Percentiles rank a stretch among this genome's conserved stretches.
Conservation (phyloP, 2,797 vertebrate genomes). For the Anguilla pacifica region DNA sequence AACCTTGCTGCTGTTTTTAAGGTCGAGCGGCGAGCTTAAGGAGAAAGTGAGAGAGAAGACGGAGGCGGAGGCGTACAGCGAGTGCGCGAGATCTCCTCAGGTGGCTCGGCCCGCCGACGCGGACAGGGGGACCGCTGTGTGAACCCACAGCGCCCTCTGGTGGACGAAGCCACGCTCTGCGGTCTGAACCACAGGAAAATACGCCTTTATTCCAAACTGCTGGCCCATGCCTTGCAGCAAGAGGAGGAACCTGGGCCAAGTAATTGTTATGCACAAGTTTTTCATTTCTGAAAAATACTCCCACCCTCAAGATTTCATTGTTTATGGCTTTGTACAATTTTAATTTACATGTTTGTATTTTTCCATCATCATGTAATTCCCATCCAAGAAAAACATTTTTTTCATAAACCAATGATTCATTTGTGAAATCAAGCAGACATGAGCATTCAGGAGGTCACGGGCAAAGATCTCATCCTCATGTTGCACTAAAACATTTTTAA, state of each 20-base stretch:
- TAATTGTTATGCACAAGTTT: not conserved
- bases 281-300: not conserved
- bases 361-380: not conserved
- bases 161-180: not conserved
- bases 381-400: not conserved
- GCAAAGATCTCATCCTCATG: slow-evolving; percentile 19
- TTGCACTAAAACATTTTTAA: slow-evolving; percentile 42
- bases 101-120: slow-evolving; percentile 72
- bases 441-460: slow-evolving; percentile 1
- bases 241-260: not conserved
- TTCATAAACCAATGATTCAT: not conserved
- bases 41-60: slow-evolving; percentile 78
- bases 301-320: not conserved
- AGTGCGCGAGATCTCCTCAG: slow-evolving; percentile 71
- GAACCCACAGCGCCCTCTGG: slow-evolving; percentile 45
- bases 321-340: not conserved
- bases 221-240: not conserved
- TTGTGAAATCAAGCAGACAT: not conserved
- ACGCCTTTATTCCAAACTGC: not conserved
- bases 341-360: not conserved
- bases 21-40: slow-evolving; percentile 80
- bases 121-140: slow-evolving; percentile 85
- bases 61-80: slow-evolving; percentile 69
- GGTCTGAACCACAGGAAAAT: not conserved
- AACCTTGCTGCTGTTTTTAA: slow-evolving; percentile 62